Percentiles rank a stretch among this genome's conserved stretches.
Evolutionary conservation across 2,113 vertebrate species (phyloP).

Genomic region (Mus pahari): DNA sequence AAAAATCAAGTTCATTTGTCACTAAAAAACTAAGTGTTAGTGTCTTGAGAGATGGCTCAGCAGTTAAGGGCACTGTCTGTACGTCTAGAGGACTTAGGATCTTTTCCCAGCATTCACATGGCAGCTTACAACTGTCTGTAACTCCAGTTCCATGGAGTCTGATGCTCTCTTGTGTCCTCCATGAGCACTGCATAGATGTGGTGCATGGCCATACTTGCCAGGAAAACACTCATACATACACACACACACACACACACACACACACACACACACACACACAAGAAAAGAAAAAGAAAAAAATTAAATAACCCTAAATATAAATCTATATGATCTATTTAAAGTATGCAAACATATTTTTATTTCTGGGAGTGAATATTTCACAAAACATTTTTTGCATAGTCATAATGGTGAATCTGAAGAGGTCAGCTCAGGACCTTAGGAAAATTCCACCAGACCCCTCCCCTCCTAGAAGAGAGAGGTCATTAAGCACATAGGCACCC

Average conservation of each 20-base stretch:
- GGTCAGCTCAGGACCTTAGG: no score
- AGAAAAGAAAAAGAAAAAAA: no score
- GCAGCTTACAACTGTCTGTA: not conserved
- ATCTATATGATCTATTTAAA: not conserved
- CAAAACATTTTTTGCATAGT: not conserved
- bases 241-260: no score
- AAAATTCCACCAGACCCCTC: no score
- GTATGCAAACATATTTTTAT: not conserved
- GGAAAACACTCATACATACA: not conserved
- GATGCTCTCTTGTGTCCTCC: not conserved
- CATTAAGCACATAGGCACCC: no score
- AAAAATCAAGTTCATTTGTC: not conserved
- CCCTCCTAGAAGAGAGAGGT: no score
- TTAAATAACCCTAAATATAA: not conserved
- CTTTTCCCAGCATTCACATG: not conserved
- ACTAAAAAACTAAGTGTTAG: not conserved
- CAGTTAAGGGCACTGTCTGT: not conserved
- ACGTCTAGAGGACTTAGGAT: not conserved
- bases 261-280: no score
- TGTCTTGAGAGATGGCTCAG: not conserved
- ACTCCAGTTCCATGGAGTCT: not conserved
- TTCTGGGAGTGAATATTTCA: conserved; percentile 31
- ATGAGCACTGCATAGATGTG: no score
- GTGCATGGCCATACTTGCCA: no score
- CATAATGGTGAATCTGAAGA: not conserved